Percentiles rank a stretch among this genome's conserved stretches.
Evolutionary conservation across 2,113 vertebrate species (phyloP).

Genomic region (Rousettus leschenaultii): DNA sequence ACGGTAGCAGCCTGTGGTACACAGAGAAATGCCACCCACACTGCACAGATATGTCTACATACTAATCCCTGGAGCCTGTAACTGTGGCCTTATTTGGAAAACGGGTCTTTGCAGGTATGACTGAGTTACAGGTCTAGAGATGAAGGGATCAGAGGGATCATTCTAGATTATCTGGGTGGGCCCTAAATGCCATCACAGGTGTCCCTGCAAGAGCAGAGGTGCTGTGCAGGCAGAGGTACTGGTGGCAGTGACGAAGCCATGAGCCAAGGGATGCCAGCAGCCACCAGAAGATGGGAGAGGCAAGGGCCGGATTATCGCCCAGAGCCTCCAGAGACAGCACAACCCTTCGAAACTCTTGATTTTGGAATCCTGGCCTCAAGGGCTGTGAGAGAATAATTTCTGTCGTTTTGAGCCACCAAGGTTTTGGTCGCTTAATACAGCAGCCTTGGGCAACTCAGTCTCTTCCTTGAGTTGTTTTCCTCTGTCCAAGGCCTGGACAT

Average conservation of each 20-base stretch:
- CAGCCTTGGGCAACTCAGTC: background rate
- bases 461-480: fast-evolving
- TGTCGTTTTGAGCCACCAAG: background rate
- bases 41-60: background rate
- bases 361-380: background rate
- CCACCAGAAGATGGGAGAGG: background rate
- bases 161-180: background rate
- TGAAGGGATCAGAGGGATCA: background rate
- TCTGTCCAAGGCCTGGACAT: background rate
- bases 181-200: too few relatives aligned
- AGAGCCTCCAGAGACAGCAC: background rate
- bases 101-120: background rate
- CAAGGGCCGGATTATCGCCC: background rate
- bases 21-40: background rate
- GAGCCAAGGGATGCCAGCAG: background rate
- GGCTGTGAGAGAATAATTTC: background rate
- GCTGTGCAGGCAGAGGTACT: background rate
- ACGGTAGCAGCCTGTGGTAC: background rate
- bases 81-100: background rate
- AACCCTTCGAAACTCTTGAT: background rate
- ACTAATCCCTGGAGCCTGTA: background rate
- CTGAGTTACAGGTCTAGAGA: background rate
- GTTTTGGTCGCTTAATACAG: background rate
- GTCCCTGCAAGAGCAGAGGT: background rate
- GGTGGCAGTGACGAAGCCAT: background rate